Conservation (phyloP, 2,113 vertebrate genomes). For the Phylloscopus whistleri region DNA sequence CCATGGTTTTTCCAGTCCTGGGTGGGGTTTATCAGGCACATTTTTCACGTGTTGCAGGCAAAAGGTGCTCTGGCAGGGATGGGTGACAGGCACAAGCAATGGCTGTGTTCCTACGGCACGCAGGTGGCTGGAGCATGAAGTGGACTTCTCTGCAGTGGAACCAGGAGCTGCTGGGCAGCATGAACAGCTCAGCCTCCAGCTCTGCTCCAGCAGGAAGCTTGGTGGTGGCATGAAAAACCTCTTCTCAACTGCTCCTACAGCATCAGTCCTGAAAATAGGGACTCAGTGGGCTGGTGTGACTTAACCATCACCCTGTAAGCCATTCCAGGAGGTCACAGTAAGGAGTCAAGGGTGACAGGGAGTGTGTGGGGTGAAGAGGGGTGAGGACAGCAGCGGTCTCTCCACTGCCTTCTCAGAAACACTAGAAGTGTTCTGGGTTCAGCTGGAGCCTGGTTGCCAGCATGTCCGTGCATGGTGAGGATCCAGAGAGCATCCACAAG, state of each 20-base stretch:
- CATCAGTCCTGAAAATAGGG: neutral
- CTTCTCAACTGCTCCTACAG: neutral
- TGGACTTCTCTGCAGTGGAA: neutral
- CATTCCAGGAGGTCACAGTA: neutral
- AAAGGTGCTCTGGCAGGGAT: neutral
- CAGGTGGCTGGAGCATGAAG: neutral
- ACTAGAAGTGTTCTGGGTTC: neutral
- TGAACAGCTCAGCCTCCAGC: neutral
- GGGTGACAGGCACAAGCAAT: neutral
- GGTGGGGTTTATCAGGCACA: rapidly evolving
- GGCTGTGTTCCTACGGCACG: neutral
- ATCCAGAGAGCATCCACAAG: neutral
- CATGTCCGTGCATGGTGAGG: rapidly evolving
- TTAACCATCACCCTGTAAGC: neutral
- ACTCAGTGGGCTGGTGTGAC: rapidly evolving
- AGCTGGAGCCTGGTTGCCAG: neutral
- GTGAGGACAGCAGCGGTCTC: neutral
- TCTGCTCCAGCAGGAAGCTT: neutral
- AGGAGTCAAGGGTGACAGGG: neutral
- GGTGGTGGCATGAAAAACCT: neutral
- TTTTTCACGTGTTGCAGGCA: neutral
- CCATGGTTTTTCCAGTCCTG: neutral
- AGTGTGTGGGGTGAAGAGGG: neutral
- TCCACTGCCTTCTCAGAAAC: neutral
- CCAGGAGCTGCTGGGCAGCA: neutral